phyloP scores from a whole-genome alignment of 2,888 invertebrate species.

The Pycnomerus fuliginosus region DNA sequence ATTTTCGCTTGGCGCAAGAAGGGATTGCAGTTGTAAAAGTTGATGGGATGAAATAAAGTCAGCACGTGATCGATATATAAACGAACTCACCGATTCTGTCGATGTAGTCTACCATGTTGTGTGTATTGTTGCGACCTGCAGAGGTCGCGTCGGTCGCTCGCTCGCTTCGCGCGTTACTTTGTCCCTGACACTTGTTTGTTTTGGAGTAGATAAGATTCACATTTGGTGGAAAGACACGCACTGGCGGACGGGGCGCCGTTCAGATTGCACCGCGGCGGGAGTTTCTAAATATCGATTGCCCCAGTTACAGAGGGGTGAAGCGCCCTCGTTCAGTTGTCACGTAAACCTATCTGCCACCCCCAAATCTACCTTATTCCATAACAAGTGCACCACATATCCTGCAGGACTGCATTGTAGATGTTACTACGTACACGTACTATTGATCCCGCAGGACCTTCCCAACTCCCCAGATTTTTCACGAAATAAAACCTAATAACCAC shows the following conservation, averaged over 20 bases:
- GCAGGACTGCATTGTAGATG: neutral
- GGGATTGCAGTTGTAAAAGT: slow-evolving; percentile 37
- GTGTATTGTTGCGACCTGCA: slow-evolving; percentile 25
- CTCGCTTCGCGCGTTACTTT: slow-evolving; percentile 26
- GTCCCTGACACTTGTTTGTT: slow-evolving; percentile 42
- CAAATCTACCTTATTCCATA: slow-evolving; percentile 1
- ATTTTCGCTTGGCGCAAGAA: too few relatives aligned
- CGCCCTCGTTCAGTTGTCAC: slow-evolving; percentile 44
- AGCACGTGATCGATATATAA: slow-evolving; percentile 41
- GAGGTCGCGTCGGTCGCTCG: slow-evolving; percentile 28
- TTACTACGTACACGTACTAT: neutral
- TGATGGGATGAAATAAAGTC: slow-evolving; percentile 38
- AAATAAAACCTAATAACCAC: too few relatives aligned
- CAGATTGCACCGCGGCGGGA: slow-evolving; percentile 48
- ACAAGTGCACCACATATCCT: neutral
- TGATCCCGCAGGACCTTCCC: too few relatives aligned
- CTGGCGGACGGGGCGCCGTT: slow-evolving; percentile 37
- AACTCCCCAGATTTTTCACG: too few relatives aligned
- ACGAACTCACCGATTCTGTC: slow-evolving; percentile 48
- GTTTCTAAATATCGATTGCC: slow-evolving; percentile 61
- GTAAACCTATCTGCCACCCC: slow-evolving; percentile 38
- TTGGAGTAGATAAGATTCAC: slow-evolving; percentile 37
- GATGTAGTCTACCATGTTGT: slow-evolving; percentile 45
- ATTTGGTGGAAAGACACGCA: slow-evolving; percentile 52
- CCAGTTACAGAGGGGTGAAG: slow-evolving; percentile 58